Evolutionary conservation across 2,888 invertebrate species (phyloP).

Genomic region (Idaea biselata): DNA sequence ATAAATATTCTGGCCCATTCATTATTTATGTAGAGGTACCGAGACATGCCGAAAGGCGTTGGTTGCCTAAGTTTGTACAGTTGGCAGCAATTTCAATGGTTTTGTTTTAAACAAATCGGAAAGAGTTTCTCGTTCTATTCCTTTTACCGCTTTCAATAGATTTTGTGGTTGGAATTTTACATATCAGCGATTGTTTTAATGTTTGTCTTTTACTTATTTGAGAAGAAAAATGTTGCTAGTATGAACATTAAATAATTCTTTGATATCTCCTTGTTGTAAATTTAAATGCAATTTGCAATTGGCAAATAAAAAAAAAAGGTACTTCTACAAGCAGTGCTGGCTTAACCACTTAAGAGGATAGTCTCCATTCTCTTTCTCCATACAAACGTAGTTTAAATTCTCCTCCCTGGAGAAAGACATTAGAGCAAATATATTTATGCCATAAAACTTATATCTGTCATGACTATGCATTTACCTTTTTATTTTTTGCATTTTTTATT

Average conservation of each 20-base stretch:
- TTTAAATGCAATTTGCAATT: too few species aligned
- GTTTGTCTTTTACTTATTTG: constrained; percentile 16
- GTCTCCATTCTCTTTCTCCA: too few species aligned
- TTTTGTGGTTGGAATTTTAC: constrained; percentile 15
- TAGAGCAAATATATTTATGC: too few species aligned
- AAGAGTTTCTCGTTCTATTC: constrained; percentile 44
- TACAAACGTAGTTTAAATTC: too few species aligned
- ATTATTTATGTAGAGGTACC: constrained; percentile 58
- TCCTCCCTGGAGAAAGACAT: too few species aligned
- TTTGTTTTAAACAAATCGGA: constrained; percentile 52
- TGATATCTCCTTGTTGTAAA: constrained; percentile 6
- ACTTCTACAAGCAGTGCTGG: too few species aligned
- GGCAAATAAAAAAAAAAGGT: too few species aligned
- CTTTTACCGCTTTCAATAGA: constrained; percentile 30
- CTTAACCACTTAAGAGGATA: too few species aligned
- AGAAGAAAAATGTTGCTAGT: constrained; percentile 20
- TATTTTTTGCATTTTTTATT: too few species aligned
- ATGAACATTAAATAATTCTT: constrained; percentile 17
- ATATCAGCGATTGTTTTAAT: constrained; percentile 12
- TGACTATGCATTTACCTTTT: too few species aligned
- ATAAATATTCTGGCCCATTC: constrained; percentile 78
- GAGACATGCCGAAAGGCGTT: constrained; percentile 67
- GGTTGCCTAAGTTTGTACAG: constrained; percentile 71
- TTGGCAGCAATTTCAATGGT: constrained; percentile 57
- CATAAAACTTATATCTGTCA: too few species aligned